Evolutionary conservation across 1,140 invertebrate species (phyloP).

Genomic region (Diachasma alloeum): DNA sequence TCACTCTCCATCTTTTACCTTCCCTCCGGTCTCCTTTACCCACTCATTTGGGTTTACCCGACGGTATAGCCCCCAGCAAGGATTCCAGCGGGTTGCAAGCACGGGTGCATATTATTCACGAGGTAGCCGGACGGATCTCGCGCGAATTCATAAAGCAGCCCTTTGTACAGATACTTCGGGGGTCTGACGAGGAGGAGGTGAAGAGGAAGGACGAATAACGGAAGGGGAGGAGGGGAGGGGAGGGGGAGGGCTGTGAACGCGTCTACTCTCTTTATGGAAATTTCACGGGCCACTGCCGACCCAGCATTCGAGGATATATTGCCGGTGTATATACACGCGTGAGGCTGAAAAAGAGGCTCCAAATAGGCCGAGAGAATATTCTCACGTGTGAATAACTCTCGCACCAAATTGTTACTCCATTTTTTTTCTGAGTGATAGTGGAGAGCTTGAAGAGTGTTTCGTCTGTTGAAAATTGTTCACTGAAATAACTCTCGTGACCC

Average conservation of each 20-base stretch:
- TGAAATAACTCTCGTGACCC: no score
- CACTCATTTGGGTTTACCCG: background rate
- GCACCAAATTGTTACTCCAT: background rate
- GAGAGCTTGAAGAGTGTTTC: no score
- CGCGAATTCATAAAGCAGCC: slow-evolving; percentile 63
- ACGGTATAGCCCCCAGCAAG: background rate
- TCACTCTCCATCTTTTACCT: background rate
- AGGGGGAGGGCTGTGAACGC: slow-evolving; percentile 2
- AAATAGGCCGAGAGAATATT: background rate
- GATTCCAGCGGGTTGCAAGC: slow-evolving; percentile 17
- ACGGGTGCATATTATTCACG: slow-evolving; percentile 62
- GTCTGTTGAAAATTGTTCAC: no score
- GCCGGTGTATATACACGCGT: background rate
- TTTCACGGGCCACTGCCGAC: slow-evolving; percentile 48
- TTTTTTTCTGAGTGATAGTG: no score
- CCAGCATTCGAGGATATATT: slow-evolving; percentile 33
- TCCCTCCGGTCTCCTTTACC: background rate
- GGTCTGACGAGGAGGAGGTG: slow-evolving; percentile 23
- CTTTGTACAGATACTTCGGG: slow-evolving; percentile 56
- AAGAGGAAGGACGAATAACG: background rate
- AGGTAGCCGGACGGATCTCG: slow-evolving; percentile 55
- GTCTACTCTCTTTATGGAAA: slow-evolving; percentile 60
- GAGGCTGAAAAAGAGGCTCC: background rate
- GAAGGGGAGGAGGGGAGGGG: background rate
- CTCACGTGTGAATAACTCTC: no score